These are phyloP conservation scores for Pyrgus malvae DNA, from an alignment of 2,888 invertebrate species.

Conservation along the genomic window DNA sequence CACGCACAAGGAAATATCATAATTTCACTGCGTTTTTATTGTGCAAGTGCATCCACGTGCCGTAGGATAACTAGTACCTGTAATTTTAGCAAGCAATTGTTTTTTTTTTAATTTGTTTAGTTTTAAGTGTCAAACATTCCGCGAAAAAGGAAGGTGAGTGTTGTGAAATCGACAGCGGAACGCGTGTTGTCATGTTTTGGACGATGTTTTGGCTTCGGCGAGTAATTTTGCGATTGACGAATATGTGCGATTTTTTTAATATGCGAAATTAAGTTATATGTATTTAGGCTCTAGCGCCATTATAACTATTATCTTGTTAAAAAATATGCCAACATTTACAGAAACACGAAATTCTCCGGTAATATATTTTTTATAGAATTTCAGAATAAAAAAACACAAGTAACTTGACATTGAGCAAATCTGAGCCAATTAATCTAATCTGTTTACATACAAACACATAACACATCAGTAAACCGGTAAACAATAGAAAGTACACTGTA, in stretches of 20 bases:
- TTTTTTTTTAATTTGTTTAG: conserved; percentile 39
- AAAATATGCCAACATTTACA: too few species aligned
- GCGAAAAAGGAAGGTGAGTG: conserved; percentile 76
- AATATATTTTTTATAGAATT: background rate
- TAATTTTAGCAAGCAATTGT: conserved; percentile 26
- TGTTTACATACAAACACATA: background rate
- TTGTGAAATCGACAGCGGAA: conserved; percentile 32
- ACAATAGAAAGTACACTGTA: background rate
- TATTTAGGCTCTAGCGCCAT: too few species aligned
- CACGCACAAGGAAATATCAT: conserved; percentile 44
- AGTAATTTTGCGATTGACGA: conserved; percentile 8
- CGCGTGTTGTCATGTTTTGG: background rate
- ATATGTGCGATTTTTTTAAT: too few species aligned
- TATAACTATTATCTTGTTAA: too few species aligned
- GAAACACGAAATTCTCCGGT: too few species aligned
- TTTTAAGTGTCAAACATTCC: conserved; percentile 66
- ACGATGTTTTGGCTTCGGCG: background rate
- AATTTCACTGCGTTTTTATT: conserved; percentile 50
- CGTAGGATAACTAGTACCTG: conserved; percentile 37
- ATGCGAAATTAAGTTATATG: too few species aligned
- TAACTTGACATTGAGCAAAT: background rate
- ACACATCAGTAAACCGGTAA: background rate
- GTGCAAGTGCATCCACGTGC: conserved; percentile 66
- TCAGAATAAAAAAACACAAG: background rate
- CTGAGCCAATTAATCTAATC: conserved; percentile 16